These are phyloP conservation scores for Dermatemys mawii DNA, from an alignment of 2,113 vertebrate species.

Conservation along the genomic window DNA sequence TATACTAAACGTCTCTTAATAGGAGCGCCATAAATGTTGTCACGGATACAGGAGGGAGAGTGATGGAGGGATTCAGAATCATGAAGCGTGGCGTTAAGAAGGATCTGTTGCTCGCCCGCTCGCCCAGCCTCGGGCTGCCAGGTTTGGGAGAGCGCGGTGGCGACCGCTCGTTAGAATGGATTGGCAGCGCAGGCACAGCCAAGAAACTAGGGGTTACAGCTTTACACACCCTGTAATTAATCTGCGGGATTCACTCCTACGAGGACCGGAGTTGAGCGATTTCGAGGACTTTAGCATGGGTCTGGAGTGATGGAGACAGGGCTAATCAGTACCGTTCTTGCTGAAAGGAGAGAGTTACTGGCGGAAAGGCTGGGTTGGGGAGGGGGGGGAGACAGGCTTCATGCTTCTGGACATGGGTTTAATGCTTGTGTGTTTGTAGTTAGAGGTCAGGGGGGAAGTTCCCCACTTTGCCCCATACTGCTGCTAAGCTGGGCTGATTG, in stretches of 20 bases:
- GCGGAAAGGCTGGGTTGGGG: neutral
- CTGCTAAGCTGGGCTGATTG: too few relatives aligned
- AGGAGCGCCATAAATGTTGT: neutral
- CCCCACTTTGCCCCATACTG: too few relatives aligned
- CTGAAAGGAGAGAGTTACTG: neutral
- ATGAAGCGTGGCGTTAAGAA: slow-evolving; percentile 47
- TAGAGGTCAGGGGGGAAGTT: too few relatives aligned
- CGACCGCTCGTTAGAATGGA: fast-evolving
- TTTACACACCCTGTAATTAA: neutral
- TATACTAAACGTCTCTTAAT: slow-evolving; percentile 46
- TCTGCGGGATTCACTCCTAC: neutral
- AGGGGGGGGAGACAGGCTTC: neutral
- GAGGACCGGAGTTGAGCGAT: neutral
- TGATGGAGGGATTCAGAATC: neutral
- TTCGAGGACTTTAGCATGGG: fast-evolving
- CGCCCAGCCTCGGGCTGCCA: neutral
- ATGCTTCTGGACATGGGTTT: neutral
- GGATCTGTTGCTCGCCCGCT: neutral
- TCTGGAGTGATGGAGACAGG: neutral
- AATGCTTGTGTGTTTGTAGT: neutral
- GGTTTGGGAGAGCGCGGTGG: fast-evolving
- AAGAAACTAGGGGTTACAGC: neutral
- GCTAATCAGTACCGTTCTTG: neutral
- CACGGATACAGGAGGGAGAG: slow-evolving; percentile 38
- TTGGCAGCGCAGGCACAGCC: neutral